Base-by-base conservation (phyloP, 2,113 vertebrate genomes). In the Orcinus orca region DNA sequence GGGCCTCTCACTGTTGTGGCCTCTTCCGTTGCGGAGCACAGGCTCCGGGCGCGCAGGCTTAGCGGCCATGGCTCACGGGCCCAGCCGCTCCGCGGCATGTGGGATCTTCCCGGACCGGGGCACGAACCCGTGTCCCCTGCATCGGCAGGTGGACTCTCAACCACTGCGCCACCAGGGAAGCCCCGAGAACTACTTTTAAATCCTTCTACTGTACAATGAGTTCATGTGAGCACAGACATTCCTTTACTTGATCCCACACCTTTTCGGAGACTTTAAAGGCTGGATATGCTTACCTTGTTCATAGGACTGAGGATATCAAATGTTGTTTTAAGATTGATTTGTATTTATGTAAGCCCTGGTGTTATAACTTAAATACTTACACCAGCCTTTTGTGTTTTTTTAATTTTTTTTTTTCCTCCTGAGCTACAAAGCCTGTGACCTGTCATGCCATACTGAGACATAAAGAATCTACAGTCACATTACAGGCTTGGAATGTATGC, bases 161-260 rank as follows among this genome's bases (percentile, higher is more conserved):
- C 47, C 47, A 50, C 47, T 50, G 47, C 3, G 47, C 47, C 47
- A 50, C 47, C 47, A 50, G 47, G 47, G 47, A 50, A 50, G 47
- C 13, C 47, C 47, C 13, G 13, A 88, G 38, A 96, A 12, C 87
- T 74, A 93, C 55, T 71, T 95, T 79, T 85, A 96, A 97, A 58
- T 68, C 80, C 92, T 95, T 84, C 36, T 47, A 9, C 60, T 92
- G 9, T 79, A 88, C 60, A 95, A 80, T 86, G 87, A 97, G 96
- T 97, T 98, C 87, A 82, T 88, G 36, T 50, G 62, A 97, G 96
- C 90, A 95, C 92, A 96, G 55, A 92, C 41, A 95, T 96, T 97
- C 73, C 67, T 90, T 90, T 65, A 53, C 18, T 81, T 8, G 80
- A 77, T 31, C 79, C 20, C 67, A 86, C 4, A 13, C 55, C 92